Base-by-base conservation (phyloP, 2,113 vertebrate genomes). In the Symphodus melops region DNA sequence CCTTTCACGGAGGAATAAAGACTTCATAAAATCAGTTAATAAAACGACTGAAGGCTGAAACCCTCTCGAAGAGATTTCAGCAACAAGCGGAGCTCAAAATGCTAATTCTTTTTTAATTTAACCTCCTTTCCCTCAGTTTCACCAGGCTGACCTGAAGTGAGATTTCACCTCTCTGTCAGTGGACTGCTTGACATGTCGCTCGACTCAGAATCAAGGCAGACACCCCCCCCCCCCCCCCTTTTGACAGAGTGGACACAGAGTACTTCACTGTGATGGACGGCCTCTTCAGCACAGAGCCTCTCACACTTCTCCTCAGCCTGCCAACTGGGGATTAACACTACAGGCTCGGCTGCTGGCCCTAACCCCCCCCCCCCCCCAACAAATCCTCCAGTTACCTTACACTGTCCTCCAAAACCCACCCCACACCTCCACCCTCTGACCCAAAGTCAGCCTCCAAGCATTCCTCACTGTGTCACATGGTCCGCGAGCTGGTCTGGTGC, bases 311-410 rank as follows among this genome's bases (percentile, higher is more conserved):
- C 70, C 77, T 63, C 44, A 61, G 72, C 77, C 65, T 80, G 83
- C 88, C 88, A 91, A 83, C 80, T 82, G 75, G 77, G 89, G 90
- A 91, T 92, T 91, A 92, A 72, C 90, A 63, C 83, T 13, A 75
- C 73, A 76, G 77, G 58, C 67, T 69, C 16, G 55, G 51, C 86
- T 73, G 79, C 77, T 73, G 78, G 70, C 63, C 80, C 76, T 75
- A 62, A 73, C 46, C 70, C 75, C 56, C 42, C 64, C 33, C 68
- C 16, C 51, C 39, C 54, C 77, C 10, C n/a, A n/a, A n/a, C 63
- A 83, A 89, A 71, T 75, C 67, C 77, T 76, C 36, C 37, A 4
- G 56, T 68, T 81, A 83, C 53, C 67, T 56, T 44, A 8, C 54
- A 37, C 77, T 56, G 72, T 84, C 79, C 79, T 78, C 61, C 66